A percentile compares a stretch with the other conserved stretches of the same genome.
Evolutionary conservation across 2,888 invertebrate species (phyloP).

Genomic region (Caenorhabditis zanzibari): DNA sequence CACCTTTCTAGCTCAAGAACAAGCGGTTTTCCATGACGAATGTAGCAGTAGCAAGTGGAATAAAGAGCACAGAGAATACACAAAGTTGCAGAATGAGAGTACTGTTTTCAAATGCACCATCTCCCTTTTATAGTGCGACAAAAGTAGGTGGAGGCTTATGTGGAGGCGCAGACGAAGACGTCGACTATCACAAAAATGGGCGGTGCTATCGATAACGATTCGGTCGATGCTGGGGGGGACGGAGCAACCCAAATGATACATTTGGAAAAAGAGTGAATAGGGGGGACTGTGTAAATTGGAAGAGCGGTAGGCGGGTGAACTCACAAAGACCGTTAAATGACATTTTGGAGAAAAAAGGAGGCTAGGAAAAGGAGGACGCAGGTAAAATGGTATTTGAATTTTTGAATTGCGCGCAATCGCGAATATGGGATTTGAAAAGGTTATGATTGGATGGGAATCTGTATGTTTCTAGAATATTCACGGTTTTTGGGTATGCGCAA

Average conservation of each 20-base stretch:
- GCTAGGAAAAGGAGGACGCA: no score
- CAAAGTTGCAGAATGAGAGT: constrained; percentile 2
- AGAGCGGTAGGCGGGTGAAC: background rate
- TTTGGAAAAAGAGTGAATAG: background rate
- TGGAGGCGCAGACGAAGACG: constrained; percentile 30
- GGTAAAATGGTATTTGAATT: no score
- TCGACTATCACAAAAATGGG: constrained; percentile 38
- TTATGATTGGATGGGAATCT: background rate
- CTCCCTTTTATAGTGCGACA: constrained; percentile 55
- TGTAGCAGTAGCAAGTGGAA: background rate
- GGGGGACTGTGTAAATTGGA: background rate
- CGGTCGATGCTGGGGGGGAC: constrained; percentile 10
- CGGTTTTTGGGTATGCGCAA: no score
- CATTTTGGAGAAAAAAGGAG: no score
- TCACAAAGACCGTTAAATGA: constrained; percentile 17
- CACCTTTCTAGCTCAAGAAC: constrained; percentile 70
- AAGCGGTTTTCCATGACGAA: constrained; percentile 22
- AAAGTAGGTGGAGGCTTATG: constrained; percentile 55
- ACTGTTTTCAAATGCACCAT: constrained; percentile 33
- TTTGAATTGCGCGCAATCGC: no score
- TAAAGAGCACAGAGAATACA: background rate
- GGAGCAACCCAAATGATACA: constrained; percentile 31
- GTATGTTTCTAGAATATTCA: background rate
- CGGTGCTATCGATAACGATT: constrained; percentile 51
- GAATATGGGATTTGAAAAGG: no score